These are phyloP conservation scores for Stenodema calcarata DNA, from an alignment of 2,888 invertebrate genomes.

Conservation along the genomic window DNA sequence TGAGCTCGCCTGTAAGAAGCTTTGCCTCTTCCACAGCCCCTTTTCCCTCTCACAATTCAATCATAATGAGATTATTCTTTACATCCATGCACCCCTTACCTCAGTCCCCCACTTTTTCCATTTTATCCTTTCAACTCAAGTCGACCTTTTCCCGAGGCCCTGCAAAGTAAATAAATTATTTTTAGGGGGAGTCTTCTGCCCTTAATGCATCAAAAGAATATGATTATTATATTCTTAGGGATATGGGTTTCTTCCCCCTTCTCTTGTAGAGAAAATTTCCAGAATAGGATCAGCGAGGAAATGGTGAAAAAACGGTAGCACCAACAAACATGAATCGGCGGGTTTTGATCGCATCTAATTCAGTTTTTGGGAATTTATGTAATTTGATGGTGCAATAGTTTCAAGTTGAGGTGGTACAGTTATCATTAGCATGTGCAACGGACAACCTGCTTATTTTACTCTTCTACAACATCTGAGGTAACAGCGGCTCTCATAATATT, in stretches of 20 bases:
- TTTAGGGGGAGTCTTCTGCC: neutral
- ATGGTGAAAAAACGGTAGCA: too few relatives aligned
- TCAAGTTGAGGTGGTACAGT: too few relatives aligned
- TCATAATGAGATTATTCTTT: slow-evolving; percentile 37
- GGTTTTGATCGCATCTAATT: too few relatives aligned
- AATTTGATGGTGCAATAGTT: too few relatives aligned
- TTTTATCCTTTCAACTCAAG: slow-evolving; percentile 15
- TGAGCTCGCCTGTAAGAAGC: slow-evolving; percentile 2
- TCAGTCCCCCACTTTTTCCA: neutral
- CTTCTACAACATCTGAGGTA: too few relatives aligned
- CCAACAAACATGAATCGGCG: too few relatives aligned
- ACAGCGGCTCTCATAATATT: too few relatives aligned
- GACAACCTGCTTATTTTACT: too few relatives aligned
- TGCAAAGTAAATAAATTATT: neutral
- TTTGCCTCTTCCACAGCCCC: neutral
- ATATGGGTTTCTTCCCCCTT: neutral
- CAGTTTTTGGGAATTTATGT: too few relatives aligned
- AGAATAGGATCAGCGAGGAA: too few relatives aligned
- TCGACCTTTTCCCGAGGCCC: neutral
- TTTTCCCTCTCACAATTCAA: neutral
- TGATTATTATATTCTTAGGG: neutral
- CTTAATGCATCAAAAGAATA: neutral
- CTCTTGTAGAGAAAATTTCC: too few relatives aligned
- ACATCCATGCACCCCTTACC: neutral
- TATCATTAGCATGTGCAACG: too few relatives aligned